Base-by-base conservation (phyloP, 1,140 invertebrate genomes). In the Diorhabda elongata region DNA sequence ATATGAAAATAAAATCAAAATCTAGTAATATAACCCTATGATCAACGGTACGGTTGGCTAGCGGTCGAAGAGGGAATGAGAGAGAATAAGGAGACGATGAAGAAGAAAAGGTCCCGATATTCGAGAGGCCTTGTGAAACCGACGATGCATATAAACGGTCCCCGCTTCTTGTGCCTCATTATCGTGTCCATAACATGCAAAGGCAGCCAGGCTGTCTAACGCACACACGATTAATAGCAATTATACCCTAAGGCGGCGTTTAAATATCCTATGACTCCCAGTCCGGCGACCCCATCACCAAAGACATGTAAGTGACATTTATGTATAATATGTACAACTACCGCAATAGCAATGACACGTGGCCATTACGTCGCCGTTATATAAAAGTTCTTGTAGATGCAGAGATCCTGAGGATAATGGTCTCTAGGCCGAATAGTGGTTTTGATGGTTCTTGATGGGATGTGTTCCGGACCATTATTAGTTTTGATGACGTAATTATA, bases 131-230 rank as follows among this genome's bases (percentile, higher is more conserved):
- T 61, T 61, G 59, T 43, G 59, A 43, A 61, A 42, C 26, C 59
- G 59, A 43, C 59, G 59, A 61, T 57, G 68, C 68, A 63, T 57
- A 42, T 62, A 71, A 71, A 69, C 68, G 69, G 70, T 71, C 61
- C 66, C 73, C 69, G 67, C 64, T 69, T 68, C 67, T 70, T 65
- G 62, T 64, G 69, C 69, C 76, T 77, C 74, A 77, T 77, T 77
- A 77, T 74, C 74, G 71, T 76, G 76, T 77, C 76, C 74, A 74
- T 75, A 75, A 74, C 76, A 77, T 76, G 74, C 76, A 76, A 74
- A 72, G 69, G 71, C 68, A 60, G 57, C 65, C 71, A 72, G 75
- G 68, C 76, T 77, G 76, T 77, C 76, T 70, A 66, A 74, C 72
- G 72, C 76, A 77, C 69, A 69, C 76, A 69, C 76, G 74, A 77